A percentile compares a stretch with the other conserved stretches of the same genome.
phyloP scores from a whole-genome alignment of 2,113 vertebrate species.

The Dermatemys mawii region DNA sequence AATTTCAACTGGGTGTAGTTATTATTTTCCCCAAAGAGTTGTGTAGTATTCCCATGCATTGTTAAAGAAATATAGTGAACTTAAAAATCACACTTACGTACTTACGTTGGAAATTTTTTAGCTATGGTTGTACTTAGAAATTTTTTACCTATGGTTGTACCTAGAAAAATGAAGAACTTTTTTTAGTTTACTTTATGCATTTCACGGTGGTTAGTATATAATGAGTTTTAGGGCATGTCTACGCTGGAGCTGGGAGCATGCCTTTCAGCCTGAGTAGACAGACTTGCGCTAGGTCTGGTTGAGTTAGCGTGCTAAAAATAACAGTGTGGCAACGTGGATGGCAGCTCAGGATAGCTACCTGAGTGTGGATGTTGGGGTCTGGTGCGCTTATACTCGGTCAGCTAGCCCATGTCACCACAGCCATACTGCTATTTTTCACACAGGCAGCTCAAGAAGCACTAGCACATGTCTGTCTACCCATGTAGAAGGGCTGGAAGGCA shows the following conservation, averaged over 20 bases:
- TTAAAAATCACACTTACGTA: not conserved
- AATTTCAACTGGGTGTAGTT: not conserved
- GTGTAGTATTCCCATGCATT: not conserved
- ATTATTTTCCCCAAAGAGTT: not conserved
- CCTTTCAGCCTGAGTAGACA: not conserved
- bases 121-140: accelerated
- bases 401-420: not conserved
- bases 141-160: accelerated
- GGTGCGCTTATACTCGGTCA: not conserved
- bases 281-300: not conserved
- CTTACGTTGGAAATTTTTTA: not conserved
- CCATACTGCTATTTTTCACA: not conserved
- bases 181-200: not conserved
- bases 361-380: not conserved
- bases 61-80: not conserved
- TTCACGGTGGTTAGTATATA: not conserved
- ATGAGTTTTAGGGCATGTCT: not conserved
- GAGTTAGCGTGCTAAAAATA: not conserved
- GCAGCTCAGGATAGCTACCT: too few relatives aligned
- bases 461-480: not conserved
- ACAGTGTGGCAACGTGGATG: not conserved
- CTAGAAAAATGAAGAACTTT: not conserved
- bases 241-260: not conserved
- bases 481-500: not conserved
- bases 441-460: not conserved